Evolutionary conservation across 1,140 invertebrate species (phyloP).

Genomic region (Conus ventricosus): DNA sequence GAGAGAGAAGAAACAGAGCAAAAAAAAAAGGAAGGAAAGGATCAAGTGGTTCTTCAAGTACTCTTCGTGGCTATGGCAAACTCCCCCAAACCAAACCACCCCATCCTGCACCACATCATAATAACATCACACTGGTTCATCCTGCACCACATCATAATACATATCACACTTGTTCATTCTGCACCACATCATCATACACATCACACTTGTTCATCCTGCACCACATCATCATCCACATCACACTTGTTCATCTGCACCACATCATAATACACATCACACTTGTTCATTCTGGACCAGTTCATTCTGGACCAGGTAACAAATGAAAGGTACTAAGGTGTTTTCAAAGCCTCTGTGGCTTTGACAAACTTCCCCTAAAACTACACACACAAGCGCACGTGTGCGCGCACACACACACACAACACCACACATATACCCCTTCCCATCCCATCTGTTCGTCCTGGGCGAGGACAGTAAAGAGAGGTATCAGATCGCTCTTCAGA

Average conservation of each 20-base stretch:
- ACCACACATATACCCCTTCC: constrained; percentile 70
- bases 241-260: no score
- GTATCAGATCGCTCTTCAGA: constrained; percentile 96
- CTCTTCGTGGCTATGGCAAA: constrained; percentile 99
- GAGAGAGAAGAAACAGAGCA: not conserved
- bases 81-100: constrained; percentile 81
- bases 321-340: constrained; percentile 97
- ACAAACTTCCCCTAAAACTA: no score
- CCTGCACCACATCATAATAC: constrained; percentile 71
- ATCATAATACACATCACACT: no score
- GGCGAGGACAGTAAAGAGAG: constrained; percentile 94
- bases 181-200: no score
- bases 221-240: no score
- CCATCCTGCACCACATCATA: no score
- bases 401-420: constrained; percentile 78
- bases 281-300: constrained; percentile 86
- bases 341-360: constrained; percentile 77
- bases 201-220: constrained; percentile 97
- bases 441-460: constrained; percentile 89
- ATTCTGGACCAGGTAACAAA: constrained; percentile 96
- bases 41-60: constrained; percentile 91
- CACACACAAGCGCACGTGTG: constrained; percentile 83
- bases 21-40: not conserved
- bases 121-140: no score
- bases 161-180: constrained; percentile 42